Percentiles rank a stretch among this genome's conserved stretches.
These are phyloP conservation scores for Lampris megalopsis DNA, from an alignment of 2,113 vertebrate species.

Conservation along the genomic window DNA sequence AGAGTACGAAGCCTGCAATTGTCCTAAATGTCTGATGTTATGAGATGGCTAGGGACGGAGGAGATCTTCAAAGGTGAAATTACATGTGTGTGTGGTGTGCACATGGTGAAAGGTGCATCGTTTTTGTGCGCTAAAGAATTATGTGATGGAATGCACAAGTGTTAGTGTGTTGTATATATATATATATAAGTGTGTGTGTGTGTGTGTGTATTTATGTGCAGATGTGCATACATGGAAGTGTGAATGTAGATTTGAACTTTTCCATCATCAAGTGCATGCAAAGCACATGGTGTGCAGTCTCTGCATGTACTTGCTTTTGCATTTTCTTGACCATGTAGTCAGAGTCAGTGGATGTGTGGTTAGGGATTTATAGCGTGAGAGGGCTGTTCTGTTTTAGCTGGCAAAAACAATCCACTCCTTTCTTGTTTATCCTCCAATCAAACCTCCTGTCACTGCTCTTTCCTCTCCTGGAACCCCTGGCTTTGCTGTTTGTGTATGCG, in stretches of 20 bases:
- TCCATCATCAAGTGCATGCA: neutral
- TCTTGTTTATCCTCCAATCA: conserved; percentile 72
- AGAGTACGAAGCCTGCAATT: conserved; percentile 32
- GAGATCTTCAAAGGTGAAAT: conserved; percentile 27
- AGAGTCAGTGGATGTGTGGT: conserved; percentile 46
- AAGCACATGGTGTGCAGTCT: neutral
- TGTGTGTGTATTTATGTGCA: neutral
- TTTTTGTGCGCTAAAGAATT: neutral
- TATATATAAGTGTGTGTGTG: too few relatives aligned
- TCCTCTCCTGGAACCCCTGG: conserved; percentile 63
- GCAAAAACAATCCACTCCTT: conserved; percentile 55
- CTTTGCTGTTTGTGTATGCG: conserved; percentile 23
- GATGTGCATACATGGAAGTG: neutral
- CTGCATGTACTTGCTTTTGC: neutral
- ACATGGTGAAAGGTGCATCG: neutral
- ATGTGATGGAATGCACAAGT: too few relatives aligned
- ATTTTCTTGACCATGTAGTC: conserved; percentile 22
- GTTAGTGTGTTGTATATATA: too few relatives aligned
- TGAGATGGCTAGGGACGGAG: conserved; percentile 20
- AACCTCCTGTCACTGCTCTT: conserved; percentile 67
- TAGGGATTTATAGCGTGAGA: conserved; percentile 50
- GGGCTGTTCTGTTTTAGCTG: conserved; percentile 66
- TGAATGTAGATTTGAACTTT: too few relatives aligned
- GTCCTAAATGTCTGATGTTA: conserved; percentile 17
- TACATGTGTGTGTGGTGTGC: neutral